These are phyloP conservation scores for Nudaria mundana DNA, from an alignment of 2,888 invertebrate genomes.

Conservation along the genomic window DNA sequence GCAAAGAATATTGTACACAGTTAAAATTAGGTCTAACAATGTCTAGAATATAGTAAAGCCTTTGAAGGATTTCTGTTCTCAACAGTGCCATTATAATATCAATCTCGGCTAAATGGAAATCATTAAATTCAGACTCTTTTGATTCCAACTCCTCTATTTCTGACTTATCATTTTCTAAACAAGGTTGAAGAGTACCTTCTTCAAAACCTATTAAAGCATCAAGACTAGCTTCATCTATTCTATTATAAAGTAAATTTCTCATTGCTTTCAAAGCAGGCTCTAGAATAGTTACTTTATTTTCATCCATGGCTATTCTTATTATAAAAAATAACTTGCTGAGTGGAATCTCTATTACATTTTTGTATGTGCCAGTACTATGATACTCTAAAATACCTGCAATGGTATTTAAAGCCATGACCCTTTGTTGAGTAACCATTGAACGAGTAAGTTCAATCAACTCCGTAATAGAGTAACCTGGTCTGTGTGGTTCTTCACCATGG, in stretches of 20 bases:
- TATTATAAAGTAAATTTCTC: conserved; percentile 87
- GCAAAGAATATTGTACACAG: conserved; percentile 87
- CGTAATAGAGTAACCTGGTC: conserved; percentile 94
- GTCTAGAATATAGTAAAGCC: conserved; percentile 88
- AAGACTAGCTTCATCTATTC: conserved; percentile 89
- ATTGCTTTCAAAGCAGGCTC: conserved; percentile 89
- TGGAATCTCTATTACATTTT: conserved; percentile 87
- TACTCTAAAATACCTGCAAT: conserved; percentile 89
- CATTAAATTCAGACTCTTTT: conserved; percentile 85
- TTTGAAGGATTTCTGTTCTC: conserved; percentile 88
- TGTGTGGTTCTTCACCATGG: conserved; percentile 95
- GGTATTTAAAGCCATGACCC: conserved; percentile 89
- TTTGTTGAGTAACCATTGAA: conserved; percentile 91
- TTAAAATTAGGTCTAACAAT: conserved; percentile 85
- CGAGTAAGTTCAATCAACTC: conserved; percentile 91
- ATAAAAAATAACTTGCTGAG: conserved; percentile 89
- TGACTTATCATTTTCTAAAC: conserved; percentile 71
- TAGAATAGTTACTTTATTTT: conserved; percentile 86
- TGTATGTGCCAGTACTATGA: conserved; percentile 88
- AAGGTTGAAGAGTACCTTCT: conserved; percentile 84
- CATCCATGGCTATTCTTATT: conserved; percentile 92
- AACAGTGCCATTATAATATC: conserved; percentile 88
- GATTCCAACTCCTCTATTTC: conserved; percentile 80
- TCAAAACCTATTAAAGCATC: conserved; percentile 86
- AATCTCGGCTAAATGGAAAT: conserved; percentile 91